These are phyloP conservation scores for Paraescarpia echinospica DNA, from an alignment of 1,140 invertebrate species.

Conservation along the genomic window DNA sequence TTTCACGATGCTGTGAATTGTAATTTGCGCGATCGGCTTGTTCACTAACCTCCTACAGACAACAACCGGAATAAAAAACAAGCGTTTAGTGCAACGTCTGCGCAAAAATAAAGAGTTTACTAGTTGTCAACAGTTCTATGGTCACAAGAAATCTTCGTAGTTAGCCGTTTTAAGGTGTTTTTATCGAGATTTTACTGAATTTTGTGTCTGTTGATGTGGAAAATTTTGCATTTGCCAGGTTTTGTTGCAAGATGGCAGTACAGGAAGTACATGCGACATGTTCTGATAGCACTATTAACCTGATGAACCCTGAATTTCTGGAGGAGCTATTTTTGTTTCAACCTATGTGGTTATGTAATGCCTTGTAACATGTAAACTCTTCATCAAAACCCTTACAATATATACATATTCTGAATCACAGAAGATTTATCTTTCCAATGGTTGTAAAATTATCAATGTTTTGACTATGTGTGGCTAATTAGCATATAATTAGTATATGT, in stretches of 20 bases:
- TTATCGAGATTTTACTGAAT: background rate
- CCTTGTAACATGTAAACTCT: too few species aligned
- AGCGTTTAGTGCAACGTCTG: background rate
- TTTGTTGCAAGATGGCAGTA: background rate
- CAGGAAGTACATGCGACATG: background rate
- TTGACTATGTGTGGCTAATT: too few species aligned
- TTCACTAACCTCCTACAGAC: background rate
- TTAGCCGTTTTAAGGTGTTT: background rate
- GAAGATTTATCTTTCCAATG: too few species aligned
- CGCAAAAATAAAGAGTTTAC: background rate
- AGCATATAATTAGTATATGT: too few species aligned
- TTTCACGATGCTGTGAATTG: background rate
- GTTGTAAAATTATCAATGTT: too few species aligned
- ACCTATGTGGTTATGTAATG: too few species aligned
- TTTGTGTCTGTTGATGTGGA: background rate
- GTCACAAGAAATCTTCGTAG: background rate
- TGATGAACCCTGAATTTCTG: too few species aligned
- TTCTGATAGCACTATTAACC: background rate
- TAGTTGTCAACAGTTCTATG: background rate
- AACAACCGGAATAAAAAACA: background rate
- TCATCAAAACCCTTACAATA: too few species aligned
- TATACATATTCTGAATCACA: too few species aligned
- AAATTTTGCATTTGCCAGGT: background rate
- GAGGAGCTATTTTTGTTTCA: too few species aligned
- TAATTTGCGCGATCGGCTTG: background rate